Conservation (phyloP, 2,888 invertebrate genomes). For the Clepsis dumicolana region DNA sequence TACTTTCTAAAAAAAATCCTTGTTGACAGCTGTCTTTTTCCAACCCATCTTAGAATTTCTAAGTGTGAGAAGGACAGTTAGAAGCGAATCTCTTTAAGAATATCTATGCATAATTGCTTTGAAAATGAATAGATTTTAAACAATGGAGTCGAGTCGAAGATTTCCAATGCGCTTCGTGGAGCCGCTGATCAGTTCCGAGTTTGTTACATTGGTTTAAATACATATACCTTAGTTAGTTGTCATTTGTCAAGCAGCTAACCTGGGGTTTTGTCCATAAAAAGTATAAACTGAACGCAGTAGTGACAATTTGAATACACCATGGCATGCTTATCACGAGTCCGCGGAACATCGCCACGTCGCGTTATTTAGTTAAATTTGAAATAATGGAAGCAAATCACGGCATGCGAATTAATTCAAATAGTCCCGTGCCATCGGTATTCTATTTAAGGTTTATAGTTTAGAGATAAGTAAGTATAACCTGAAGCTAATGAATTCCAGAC, state of each 20-base stretch:
- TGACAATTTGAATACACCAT: conserved; percentile 16
- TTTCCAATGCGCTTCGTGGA: conserved; percentile 30
- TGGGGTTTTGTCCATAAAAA: neutral
- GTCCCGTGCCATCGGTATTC: conserved; percentile 33
- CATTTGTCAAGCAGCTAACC: neutral
- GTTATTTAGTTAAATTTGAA: conserved; percentile 49
- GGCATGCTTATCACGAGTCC: conserved; percentile 27
- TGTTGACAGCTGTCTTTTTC: conserved; percentile 67
- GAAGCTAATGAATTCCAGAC: neutral
- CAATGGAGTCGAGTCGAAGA: conserved; percentile 38
- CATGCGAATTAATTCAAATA: conserved; percentile 45
- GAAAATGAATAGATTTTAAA: conserved; percentile 71
- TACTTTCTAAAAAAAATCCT: conserved; percentile 72
- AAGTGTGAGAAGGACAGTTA: conserved; percentile 59
- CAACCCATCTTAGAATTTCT: conserved; percentile 49
- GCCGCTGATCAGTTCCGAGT: conserved; percentile 33
- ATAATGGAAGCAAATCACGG: conserved; percentile 54
- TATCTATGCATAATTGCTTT: conserved; percentile 75
- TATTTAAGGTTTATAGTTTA: conserved; percentile 35
- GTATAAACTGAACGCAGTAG: conserved; percentile 7
- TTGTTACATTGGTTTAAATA: conserved; percentile 3
- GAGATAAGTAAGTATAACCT: neutral
- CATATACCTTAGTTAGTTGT: neutral
- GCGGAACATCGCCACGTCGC: conserved; percentile 48
- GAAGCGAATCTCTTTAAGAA: conserved; percentile 63